A percentile compares a stretch with the other conserved stretches of the same genome.
Evolutionary conservation across 2,888 invertebrate species (phyloP).

Genomic region (Agriopis marginaria): DNA sequence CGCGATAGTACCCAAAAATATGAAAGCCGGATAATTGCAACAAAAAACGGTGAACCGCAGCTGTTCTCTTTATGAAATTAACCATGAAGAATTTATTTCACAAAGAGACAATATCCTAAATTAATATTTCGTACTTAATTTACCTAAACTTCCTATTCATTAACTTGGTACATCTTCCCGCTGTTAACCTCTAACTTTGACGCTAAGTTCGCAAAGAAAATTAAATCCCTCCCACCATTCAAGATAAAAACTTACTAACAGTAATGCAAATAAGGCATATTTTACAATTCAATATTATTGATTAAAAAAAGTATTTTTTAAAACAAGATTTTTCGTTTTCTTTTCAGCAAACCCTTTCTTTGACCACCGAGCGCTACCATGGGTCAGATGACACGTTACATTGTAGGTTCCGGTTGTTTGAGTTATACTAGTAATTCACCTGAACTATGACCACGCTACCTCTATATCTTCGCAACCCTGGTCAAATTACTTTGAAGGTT

Average conservation of each 20-base stretch:
- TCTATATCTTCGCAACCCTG: too few species aligned
- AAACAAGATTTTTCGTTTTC: too few species aligned
- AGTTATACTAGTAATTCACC: too few species aligned
- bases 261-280: not conserved
- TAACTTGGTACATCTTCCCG: conserved; percentile 15
- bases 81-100: not conserved
- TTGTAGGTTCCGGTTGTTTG: too few species aligned
- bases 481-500: too few species aligned
- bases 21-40: not conserved
- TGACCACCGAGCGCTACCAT: too few species aligned
- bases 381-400: too few species aligned
- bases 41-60: not conserved
- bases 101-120: not conserved
- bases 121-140: conserved; percentile 22
- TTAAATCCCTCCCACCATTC: conserved; percentile 29
- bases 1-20: too few species aligned
- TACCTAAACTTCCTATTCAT: conserved; percentile 6
- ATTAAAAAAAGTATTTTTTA: too few species aligned
- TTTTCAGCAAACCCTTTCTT: too few species aligned
- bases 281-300: not conserved
- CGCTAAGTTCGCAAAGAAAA: conserved; percentile 31
- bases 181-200: conserved; percentile 13
- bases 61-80: not conserved
- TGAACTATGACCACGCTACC: too few species aligned
- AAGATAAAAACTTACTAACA: conserved; percentile 1